phyloP scores from a whole-genome alignment of 2,113 vertebrate genomes.

The Nothoprocta perdicaria region DNA sequence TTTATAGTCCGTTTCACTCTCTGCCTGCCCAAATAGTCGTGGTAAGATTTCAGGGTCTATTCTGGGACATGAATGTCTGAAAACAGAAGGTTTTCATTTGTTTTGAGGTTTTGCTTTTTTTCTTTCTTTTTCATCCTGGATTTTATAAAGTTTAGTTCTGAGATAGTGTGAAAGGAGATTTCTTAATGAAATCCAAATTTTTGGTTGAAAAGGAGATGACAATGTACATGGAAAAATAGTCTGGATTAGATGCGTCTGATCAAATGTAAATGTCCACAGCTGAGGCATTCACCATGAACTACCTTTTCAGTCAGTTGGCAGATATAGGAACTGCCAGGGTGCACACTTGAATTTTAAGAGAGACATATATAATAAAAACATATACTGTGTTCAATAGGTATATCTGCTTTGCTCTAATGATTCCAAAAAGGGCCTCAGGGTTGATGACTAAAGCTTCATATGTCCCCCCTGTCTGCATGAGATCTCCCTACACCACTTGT shows the following conservation, averaged over 20 bases:
- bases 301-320: not conserved
- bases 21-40: slow-evolving; percentile 22
- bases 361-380: not conserved
- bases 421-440: not conserved
- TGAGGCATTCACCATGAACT: not conserved
- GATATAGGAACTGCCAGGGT: not conserved
- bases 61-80: not conserved
- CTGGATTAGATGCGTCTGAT: slow-evolving; percentile 31
- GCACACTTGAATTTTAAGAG: not conserved
- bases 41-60: slow-evolving; percentile 48
- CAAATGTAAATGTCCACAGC: slow-evolving; percentile 41
- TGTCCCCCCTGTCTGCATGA: not conserved
- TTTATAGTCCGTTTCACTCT: slow-evolving; percentile 55
- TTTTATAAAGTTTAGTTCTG: slow-evolving; percentile 15
- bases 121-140: not conserved
- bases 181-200: not conserved
- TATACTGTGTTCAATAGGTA: not conserved
- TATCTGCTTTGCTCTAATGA: not conserved
- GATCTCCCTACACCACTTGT: not conserved
- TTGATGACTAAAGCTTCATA: not conserved
- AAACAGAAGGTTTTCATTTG: not conserved
- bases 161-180: not conserved
- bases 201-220: slow-evolving; percentile 3
- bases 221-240: not conserved
- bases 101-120: not conserved